These are phyloP conservation scores for Acanthococcus lagerstroemiae DNA, from an alignment of 2,888 invertebrate species.

Conservation along the genomic window DNA sequence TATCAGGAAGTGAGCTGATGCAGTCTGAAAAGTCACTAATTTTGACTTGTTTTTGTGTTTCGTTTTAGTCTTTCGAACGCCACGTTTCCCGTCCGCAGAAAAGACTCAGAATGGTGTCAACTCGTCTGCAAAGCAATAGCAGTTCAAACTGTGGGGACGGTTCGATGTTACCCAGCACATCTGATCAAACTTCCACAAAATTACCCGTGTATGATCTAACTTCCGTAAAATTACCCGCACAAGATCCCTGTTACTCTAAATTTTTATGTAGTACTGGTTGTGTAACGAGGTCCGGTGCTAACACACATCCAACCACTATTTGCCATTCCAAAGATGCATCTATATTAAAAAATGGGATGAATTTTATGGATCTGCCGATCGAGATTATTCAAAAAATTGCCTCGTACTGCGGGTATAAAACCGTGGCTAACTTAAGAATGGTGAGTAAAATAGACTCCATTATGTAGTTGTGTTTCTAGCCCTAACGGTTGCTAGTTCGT, in stretches of 20 bases:
- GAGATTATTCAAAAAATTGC: conserved; percentile 73
- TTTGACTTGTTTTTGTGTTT: background rate
- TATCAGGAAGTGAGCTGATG: too few species aligned
- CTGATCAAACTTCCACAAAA: too few species aligned
- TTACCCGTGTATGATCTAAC: too few species aligned
- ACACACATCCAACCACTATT: background rate
- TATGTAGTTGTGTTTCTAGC: background rate
- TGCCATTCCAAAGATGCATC: conserved; percentile 21
- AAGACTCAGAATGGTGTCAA: conserved; percentile 24
- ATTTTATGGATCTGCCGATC: conserved; percentile 62
- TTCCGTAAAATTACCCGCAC: too few species aligned
- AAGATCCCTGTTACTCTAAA: too few species aligned
- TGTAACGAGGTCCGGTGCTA: conserved; percentile 14
- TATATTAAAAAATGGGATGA: conserved; percentile 30
- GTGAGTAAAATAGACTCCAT: conserved; percentile 59
- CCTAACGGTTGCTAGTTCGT: too few species aligned
- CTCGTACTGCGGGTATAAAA: conserved; percentile 62
- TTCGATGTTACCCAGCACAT: conserved; percentile 18
- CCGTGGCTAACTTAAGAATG: conserved; percentile 65
- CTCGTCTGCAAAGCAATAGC: conserved; percentile 18
- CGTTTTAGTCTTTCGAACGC: too few species aligned
- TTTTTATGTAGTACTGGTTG: conserved; percentile 2
- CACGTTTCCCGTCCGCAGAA: too few species aligned
- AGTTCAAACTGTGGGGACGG: conserved; percentile 18
- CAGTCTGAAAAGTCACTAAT: too few species aligned